Evolutionary conservation across 1,140 invertebrate species (phyloP).

Genomic region (Brachionus paranguensis): DNA sequence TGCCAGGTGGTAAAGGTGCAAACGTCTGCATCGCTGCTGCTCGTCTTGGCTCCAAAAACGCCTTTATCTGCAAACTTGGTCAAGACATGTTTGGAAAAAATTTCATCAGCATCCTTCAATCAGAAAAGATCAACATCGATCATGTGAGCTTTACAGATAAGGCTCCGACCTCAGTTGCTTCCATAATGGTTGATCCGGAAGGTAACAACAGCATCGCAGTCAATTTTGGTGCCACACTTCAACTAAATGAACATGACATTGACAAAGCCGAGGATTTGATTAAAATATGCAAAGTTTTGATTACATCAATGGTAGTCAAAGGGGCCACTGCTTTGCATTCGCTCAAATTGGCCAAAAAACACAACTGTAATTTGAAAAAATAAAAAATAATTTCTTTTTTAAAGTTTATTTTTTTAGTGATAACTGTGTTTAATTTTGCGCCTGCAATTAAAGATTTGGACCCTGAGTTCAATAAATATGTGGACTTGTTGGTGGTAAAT

Average conservation of each 20-base stretch:
- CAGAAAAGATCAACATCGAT: slow-evolving; percentile 8
- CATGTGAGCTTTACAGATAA: slow-evolving; percentile 27
- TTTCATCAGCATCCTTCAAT: not conserved
- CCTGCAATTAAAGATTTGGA: not conserved
- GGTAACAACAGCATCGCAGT: slow-evolving; percentile 32
- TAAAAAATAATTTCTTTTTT: not conserved
- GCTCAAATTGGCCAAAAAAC: slow-evolving; percentile 23
- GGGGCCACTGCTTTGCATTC: not conserved
- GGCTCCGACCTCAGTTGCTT: slow-evolving; percentile 16
- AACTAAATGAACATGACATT: slow-evolving; percentile 10
- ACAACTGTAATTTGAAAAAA: not conserved
- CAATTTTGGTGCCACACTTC: slow-evolving; percentile 23
- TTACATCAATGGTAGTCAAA: slow-evolving; percentile 1
- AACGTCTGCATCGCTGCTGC: slow-evolving; percentile 26
- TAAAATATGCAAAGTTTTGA: not conserved
- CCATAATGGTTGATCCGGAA: slow-evolving; percentile 14
- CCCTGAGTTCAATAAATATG: slow-evolving; percentile 25
- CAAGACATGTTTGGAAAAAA: slow-evolving; percentile 29
- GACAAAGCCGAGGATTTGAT: slow-evolving; percentile 18
- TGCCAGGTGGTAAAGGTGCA: slow-evolving; percentile 36
- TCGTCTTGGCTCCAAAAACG: not conserved
- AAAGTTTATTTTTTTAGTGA: not conserved
- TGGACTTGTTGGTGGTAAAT: slow-evolving; percentile 27
- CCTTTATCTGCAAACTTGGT: slow-evolving; percentile 36
- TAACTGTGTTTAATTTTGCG: slow-evolving; percentile 34